Conservation (phyloP, 2,797 vertebrate species). For the Rhinella marina region DNA sequence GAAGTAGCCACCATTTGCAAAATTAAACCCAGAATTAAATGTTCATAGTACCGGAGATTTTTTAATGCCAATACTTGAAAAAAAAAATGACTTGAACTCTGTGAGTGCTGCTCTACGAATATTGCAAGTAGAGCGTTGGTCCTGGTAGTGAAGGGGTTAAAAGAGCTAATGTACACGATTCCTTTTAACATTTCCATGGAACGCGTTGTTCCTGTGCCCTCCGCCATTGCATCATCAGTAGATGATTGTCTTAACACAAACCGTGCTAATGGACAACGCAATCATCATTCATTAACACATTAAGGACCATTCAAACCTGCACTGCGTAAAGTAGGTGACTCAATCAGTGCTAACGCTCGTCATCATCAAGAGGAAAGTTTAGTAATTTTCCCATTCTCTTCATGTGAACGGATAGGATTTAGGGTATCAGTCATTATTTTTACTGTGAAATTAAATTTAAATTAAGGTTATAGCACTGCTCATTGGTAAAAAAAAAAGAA, state of each 20-base stretch:
- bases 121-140: neutral
- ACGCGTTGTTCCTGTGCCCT: neutral
- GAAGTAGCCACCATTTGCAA: too few relatives aligned
- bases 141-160: neutral
- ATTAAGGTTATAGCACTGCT: neutral
- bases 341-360: neutral
- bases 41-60: too few relatives aligned
- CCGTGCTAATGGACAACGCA: neutral
- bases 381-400: constrained; percentile 16
- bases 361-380: neutral
- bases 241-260: constrained; percentile 13
- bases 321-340: neutral
- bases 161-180: neutral
- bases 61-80: too few relatives aligned
- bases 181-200: neutral
- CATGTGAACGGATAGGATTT: neutral
- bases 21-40: too few relatives aligned
- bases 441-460: neutral
- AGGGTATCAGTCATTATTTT: neutral
- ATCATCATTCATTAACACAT: constrained; percentile 16
- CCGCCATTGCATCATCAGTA: neutral
- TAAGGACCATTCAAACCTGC: constrained; percentile 13
- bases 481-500: neutral
- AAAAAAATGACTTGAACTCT: too few relatives aligned
- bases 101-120: neutral